Percentiles rank a stretch among this genome's conserved stretches.
phyloP scores from a whole-genome alignment of 2,113 vertebrate genomes.

The Misgurnus mizolepis region DNA sequence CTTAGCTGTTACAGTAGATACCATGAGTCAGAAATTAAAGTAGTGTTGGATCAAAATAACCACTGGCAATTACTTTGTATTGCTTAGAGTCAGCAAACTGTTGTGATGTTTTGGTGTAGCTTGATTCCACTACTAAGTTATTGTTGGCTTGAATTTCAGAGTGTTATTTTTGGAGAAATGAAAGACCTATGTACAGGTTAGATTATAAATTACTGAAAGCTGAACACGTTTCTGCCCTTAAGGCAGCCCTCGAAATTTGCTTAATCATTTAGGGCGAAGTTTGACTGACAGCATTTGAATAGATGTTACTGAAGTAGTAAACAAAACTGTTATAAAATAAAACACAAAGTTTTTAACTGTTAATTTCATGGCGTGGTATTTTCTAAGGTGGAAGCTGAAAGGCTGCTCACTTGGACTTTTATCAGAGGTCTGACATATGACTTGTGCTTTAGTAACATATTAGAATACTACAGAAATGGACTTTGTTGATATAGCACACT shows the following conservation, averaged over 20 bases:
- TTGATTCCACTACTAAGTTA: neutral
- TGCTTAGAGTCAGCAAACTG: neutral
- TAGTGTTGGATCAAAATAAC: neutral
- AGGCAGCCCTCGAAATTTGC: neutral
- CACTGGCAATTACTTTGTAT: neutral
- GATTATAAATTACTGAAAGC: neutral
- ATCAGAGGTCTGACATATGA: neutral
- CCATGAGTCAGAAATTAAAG: neutral
- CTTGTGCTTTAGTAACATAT: neutral
- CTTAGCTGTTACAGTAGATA: neutral
- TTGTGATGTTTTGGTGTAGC: neutral
- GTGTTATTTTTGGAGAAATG: neutral
- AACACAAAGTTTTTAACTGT: neutral
- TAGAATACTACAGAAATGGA: neutral
- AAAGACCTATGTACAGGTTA: neutral
- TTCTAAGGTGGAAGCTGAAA: neutral
- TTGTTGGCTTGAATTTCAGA: neutral
- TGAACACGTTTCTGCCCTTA: constrained; percentile 4
- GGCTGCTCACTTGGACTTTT: constrained; percentile 52
- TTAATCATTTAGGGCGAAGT: neutral
- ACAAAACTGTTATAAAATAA: neutral
- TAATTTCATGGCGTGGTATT: neutral
- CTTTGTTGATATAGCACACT: constrained; percentile 28
- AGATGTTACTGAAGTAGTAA: neutral
- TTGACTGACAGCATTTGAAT: constrained; percentile 1